Base-by-base conservation (phyloP, 2,113 vertebrate genomes). In the Formicarius rufipectus region DNA sequence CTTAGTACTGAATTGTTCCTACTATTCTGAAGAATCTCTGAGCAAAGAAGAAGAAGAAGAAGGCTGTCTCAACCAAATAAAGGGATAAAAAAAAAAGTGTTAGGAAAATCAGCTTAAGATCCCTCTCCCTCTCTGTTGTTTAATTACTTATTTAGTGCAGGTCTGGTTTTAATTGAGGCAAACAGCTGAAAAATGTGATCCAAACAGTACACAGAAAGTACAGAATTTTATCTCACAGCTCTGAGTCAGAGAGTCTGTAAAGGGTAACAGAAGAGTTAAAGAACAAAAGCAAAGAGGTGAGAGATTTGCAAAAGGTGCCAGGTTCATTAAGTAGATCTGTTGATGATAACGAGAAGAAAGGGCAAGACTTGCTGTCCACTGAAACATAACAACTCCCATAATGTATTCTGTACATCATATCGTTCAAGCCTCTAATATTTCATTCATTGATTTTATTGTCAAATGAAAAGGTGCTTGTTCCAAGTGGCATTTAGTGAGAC, bases 381-480 rank as follows among this genome's bases (percentile, higher is more conserved):
- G 92, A 91, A 98, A 95, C 49, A 79, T 58, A 76, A 93, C 35
- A 50, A 63, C 28, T 53, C 76, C 87, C 53, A 21, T 97, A 98
- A 98, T 96, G 96, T 93, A 98, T 98, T 98, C 98, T 66, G 89
- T 40, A 93, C 95, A 96, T 96, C 92, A 85, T 87, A 80, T 69
- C 15, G 14, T 94, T 92, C 92, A 94, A 93, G 93, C 84, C 83
- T 94, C 96, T 55, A 96, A 98, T 98, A 98, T 98, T 98, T 98
- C 98, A 98, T 84, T 96, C 97, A 98, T 98, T 97, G 98, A 98
- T 98, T 98, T 98, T 98, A 98, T 95, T 98, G 98, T 98, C 98
- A 98, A 97, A 98, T 89, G 95, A 97, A 98, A 98, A 98, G 97
- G 96, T 19, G 5, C 96, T 96, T 93, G 95, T 92, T 98, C 96